These are phyloP conservation scores for Belonocnema kinseyi DNA, from an alignment of 1,140 invertebrate genomes.

Conservation along the genomic window DNA sequence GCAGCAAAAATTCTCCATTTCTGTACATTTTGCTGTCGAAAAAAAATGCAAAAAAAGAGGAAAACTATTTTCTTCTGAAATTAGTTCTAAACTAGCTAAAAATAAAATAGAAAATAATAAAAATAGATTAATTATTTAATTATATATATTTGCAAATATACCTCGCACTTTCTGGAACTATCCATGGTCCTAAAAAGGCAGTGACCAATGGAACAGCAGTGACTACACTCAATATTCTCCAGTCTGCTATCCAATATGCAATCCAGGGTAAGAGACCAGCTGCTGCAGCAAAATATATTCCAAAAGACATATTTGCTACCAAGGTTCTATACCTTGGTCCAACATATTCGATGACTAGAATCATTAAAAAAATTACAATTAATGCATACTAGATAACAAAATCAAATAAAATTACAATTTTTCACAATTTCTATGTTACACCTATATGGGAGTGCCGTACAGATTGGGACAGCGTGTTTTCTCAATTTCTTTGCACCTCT, in stretches of 20 bases:
- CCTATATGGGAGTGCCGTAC: too few relatives aligned
- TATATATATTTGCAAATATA: constrained; percentile 40
- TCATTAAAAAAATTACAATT: constrained; percentile 9
- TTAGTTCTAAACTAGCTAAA: too few relatives aligned
- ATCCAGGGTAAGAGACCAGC: constrained; percentile 88
- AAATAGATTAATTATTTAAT: too few relatives aligned
- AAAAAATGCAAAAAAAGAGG: too few relatives aligned
- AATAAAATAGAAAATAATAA: too few relatives aligned
- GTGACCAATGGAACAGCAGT: constrained; percentile 85
- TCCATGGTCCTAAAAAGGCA: constrained; percentile 82
- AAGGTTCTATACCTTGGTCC: constrained; percentile 90
- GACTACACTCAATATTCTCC: constrained; percentile 84
- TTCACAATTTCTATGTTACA: too few relatives aligned
- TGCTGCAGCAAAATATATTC: constrained; percentile 89
- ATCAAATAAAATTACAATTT: background rate
- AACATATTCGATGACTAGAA: constrained; percentile 88
- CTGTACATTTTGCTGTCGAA: too few relatives aligned
- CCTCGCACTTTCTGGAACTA: constrained; percentile 90
- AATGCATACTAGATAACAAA: constrained; percentile 1
- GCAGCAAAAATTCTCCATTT: too few relatives aligned
- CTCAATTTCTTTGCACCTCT: too few relatives aligned
- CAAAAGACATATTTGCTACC: constrained; percentile 92
- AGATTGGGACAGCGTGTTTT: too few relatives aligned
- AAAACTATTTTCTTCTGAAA: too few relatives aligned
- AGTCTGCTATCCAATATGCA: constrained; percentile 85